Evolutionary conservation across 2,888 invertebrate genomes (phyloP).

Genomic region (Spilarctia lutea): DNA sequence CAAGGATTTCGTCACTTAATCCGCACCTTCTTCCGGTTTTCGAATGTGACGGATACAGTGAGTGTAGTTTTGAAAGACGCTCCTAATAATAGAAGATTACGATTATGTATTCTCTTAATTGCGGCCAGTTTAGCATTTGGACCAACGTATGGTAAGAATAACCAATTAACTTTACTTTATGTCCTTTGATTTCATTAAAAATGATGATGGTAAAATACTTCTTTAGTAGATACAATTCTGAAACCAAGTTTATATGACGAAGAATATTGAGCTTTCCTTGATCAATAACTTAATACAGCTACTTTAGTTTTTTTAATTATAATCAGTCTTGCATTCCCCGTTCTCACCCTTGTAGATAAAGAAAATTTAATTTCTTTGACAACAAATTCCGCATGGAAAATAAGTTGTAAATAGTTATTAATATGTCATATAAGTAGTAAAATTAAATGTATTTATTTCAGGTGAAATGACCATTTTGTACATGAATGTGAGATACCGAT

Average conservation of each 20-base stretch:
- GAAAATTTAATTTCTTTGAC: background rate
- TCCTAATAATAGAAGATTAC: slow-evolving; percentile 70
- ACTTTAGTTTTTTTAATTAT: too few relatives aligned
- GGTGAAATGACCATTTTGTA: slow-evolving; percentile 79
- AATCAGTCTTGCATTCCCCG: background rate
- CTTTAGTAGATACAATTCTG: too few relatives aligned
- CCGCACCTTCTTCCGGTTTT: slow-evolving; percentile 70
- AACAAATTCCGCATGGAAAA: background rate
- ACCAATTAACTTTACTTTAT: background rate
- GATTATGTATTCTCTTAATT: slow-evolving; percentile 73
- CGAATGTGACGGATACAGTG: slow-evolving; percentile 77
- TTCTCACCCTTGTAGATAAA: background rate
- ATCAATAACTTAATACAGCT: too few relatives aligned
- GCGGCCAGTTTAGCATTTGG: slow-evolving; percentile 82
- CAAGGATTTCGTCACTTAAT: slow-evolving; percentile 64
- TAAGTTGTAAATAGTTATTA: background rate
- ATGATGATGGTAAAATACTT: background rate
- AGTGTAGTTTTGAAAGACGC: slow-evolving; percentile 79
- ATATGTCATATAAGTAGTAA: background rate
- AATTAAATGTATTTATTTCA: slow-evolving; percentile 51
- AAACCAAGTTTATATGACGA: too few relatives aligned
- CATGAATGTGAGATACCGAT: slow-evolving; percentile 76
- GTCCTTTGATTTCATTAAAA: too few relatives aligned
- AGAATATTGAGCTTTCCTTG: too few relatives aligned
- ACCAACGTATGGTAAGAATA: slow-evolving; percentile 81